Evolutionary conservation across 2,113 vertebrate genomes (phyloP).

Genomic region (Seriola aureovittata): DNA sequence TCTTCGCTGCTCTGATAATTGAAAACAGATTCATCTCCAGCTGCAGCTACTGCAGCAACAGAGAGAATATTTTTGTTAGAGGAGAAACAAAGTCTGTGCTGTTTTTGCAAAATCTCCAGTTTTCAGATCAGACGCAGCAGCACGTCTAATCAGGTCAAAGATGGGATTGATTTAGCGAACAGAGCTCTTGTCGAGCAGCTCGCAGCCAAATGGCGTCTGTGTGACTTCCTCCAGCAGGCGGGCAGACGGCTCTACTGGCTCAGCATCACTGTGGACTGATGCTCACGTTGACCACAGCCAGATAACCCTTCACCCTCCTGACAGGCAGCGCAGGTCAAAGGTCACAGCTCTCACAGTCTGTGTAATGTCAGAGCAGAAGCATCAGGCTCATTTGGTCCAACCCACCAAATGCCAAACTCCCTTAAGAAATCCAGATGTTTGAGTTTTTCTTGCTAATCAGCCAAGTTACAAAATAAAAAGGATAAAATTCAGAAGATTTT

Average conservation of each 20-base stretch:
- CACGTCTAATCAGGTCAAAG: constrained; percentile 22
- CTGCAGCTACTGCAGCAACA: constrained; percentile 27
- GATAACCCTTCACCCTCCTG: constrained; percentile 20
- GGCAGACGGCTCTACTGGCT: constrained; percentile 25
- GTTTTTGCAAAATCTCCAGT: constrained; percentile 6
- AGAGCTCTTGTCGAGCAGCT: background rate
- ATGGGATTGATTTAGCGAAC: constrained; percentile 16
- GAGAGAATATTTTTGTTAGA: background rate
- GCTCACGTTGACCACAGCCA: background rate
- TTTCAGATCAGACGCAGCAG: constrained; percentile 15
- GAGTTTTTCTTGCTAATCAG: background rate
- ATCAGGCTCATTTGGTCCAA: too few relatives aligned
- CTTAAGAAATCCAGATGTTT: background rate
- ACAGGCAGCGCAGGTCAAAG: background rate
- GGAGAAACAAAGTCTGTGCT: background rate
- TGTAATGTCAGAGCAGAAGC: background rate
- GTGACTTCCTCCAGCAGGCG: constrained; percentile 43
- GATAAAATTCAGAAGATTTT: too few relatives aligned
- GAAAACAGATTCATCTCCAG: constrained; percentile 27
- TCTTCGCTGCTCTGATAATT: constrained; percentile 13
- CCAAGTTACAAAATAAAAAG: too few relatives aligned
- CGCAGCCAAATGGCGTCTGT: constrained; percentile 14
- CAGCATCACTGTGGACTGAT: constrained; percentile 12
- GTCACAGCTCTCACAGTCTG: constrained; percentile 29
- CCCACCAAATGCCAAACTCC: background rate